A percentile compares a stretch with the other conserved stretches of the same genome.
These are phyloP conservation scores for Mesorhabditis spiculigera DNA, from an alignment of 2,888 invertebrate species.

Conservation along the genomic window DNA sequence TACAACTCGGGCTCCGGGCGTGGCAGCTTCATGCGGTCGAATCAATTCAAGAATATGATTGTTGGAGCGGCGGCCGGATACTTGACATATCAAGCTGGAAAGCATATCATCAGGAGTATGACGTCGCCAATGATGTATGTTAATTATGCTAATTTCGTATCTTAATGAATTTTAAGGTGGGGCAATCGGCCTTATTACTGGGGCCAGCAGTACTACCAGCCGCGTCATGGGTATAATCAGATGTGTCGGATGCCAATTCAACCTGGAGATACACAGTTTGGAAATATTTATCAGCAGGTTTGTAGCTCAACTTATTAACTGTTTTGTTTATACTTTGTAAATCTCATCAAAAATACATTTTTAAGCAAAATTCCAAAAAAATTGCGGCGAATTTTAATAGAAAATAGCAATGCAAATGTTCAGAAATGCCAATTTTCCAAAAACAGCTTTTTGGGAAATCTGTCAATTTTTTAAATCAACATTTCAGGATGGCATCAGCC, in stretches of 20 bases:
- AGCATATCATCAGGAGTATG: slow-evolving; percentile 47
- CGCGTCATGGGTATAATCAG: slow-evolving; percentile 29
- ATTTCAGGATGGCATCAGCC: slow-evolving; percentile 40
- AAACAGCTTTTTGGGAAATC: not conserved
- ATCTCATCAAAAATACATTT: not conserved
- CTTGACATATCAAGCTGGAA: slow-evolving; percentile 55
- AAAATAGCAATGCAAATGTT: not conserved
- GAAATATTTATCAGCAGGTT: slow-evolving; percentile 52
- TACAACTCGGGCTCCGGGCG: slow-evolving; percentile 33
- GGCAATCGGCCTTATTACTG: slow-evolving; percentile 52
- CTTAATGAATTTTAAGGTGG: slow-evolving; percentile 38
- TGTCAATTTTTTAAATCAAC: not conserved
- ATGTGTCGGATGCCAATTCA: slow-evolving; percentile 58
- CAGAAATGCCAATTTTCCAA: too few species aligned
- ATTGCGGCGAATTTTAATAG: not conserved
- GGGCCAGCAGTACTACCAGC: slow-evolving; percentile 48
- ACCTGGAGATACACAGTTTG: slow-evolving; percentile 44
- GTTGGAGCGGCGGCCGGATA: slow-evolving; percentile 58
- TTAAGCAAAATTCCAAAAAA: not conserved
- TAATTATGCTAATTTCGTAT: not conserved
- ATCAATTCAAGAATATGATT: slow-evolving; percentile 53
- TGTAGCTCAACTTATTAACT: not conserved
- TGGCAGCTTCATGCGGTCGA: slow-evolving; percentile 48
- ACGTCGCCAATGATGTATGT: slow-evolving; percentile 54
- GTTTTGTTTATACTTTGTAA: not conserved